Base-by-base conservation (phyloP, 2,888 invertebrate genomes). In the Drosophila rellima region DNA sequence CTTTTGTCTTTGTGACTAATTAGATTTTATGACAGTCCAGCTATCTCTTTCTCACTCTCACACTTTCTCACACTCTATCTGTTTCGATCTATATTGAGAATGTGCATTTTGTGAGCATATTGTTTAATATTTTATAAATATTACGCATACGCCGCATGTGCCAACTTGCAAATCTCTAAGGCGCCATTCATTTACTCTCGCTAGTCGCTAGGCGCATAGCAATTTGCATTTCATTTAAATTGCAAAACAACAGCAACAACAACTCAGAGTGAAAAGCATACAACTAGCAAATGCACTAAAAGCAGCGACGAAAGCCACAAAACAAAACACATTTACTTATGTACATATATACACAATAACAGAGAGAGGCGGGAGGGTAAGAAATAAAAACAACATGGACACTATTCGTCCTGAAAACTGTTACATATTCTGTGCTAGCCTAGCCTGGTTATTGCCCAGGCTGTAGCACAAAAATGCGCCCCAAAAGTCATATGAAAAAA, bases 401-500 rank as follows among this genome's bases (percentile, higher is more conserved):
- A 44, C 51, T 33, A 50, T 23, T 31, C 33, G 15, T 33, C 2
- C 47, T 15, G 42, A 44, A 71, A 56, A 51, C 48, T 33, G 48
- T 59, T 42, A 47, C 55, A 56, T 39, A 56, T 29, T 52, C 45
- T 4, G 11, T 10, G n/a, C 51, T 60, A 29, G 50, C 35, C 61
- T 60, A 70, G 78, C 64, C 52, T 37, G 67, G 57, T 63, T 80
- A 70, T 61, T 69, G 61, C 61, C 60, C 55, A 64, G 61, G 35
- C 40, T 40, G 29, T 40, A n/a, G 52, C 26, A n/a, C 54, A 45
- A 52, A 88, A 88, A 86, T 88, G 80, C 89, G 70, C 79, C 88
- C 89, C 83, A 81, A 78, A 89, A 83, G 83, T 73, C 83, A 87
- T 84, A 83, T 83, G 89, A 89, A 83, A 83, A 83, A 83, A 87